Evolutionary conservation across 1,140 invertebrate species (phyloP), one percentile per base, ranked within the genome.

Genomic region (Pinna nobilis): DNA sequence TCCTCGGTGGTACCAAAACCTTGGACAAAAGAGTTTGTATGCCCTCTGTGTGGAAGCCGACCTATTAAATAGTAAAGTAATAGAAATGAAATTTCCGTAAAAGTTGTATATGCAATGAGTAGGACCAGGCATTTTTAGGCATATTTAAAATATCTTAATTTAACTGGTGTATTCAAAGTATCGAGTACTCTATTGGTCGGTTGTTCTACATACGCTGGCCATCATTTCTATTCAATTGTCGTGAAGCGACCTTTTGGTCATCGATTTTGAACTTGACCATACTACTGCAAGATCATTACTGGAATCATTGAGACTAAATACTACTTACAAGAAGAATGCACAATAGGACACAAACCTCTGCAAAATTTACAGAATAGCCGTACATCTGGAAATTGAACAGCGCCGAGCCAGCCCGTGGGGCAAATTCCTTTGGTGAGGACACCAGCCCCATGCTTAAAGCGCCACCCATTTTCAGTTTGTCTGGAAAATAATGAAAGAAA

Each of bases 21-120:
- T 79, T 79, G 23, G 57, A 71, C 0, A 75, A 18, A 28, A 79
- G n/a, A 7, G 64, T 65, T 60, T 81, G 74, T 3, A 81, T 13
- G 1, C 80, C 80, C 25, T 77, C 71, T 2, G 72, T 75, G 25
- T 79, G 60, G 23, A 75, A 67, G 13, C 80, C 80, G 39, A 76
- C 59, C 79, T 81, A 41, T 39, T n/a, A 32, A 63, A 20, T 20
- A 25, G 44, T 25, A 15, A 63, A 63, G n/a, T n/a, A n/a, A n/a
- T n/a, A n/a, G n/a, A n/a, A n/a, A n/a, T n/a, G n/a, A n/a, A n/a
- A n/a, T n/a, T n/a, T n/a, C n/a, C n/a, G n/a, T n/a, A n/a, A n/a
- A n/a, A n/a, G n/a, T n/a, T n/a, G n/a, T n/a, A n/a, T n/a, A n/a
- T n/a, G n/a, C n/a, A n/a, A n/a, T n/a, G n/a, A 63, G 30, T 25